These are phyloP conservation scores for Pseudochirops corinnae DNA, from an alignment of 2,797 vertebrate genomes.

Conservation along the genomic window DNA sequence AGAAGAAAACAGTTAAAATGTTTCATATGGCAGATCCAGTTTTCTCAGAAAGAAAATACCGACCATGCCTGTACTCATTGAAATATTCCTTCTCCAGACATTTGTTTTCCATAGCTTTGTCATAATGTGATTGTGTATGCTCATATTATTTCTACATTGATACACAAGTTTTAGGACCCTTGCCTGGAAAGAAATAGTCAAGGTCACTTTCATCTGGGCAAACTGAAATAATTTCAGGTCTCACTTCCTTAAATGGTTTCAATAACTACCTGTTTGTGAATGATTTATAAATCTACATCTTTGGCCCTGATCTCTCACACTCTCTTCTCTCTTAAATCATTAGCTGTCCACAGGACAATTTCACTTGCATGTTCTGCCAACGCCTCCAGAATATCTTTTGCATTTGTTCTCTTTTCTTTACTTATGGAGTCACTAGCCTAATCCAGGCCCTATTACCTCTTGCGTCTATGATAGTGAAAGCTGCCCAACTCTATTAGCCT, in stretches of 20 bases:
- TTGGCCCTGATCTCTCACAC: background rate
- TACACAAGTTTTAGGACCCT: background rate
- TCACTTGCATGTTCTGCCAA: background rate
- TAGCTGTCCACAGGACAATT: rapidly evolving
- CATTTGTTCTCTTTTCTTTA: background rate
- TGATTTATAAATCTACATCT: background rate
- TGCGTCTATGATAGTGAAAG: background rate
- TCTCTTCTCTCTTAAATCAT: rapidly evolving
- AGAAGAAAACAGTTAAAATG: background rate
- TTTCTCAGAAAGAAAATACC: background rate
- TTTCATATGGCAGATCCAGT: background rate
- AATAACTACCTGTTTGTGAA: no score
- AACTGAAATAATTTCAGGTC: no score
- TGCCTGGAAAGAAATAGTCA: rapidly evolving
- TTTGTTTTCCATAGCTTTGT: background rate
- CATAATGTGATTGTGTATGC: rapidly evolving
- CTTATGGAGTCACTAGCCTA: background rate
- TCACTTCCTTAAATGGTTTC: background rate
- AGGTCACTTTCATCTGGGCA: rapidly evolving
- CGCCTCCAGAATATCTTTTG: background rate
- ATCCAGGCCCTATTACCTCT: background rate
- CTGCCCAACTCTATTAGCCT: background rate
- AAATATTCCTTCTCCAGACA: background rate
- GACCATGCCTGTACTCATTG: background rate
- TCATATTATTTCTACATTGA: background rate